These are phyloP conservation scores for Podarcis lilfordi DNA, from an alignment of 2,797 vertebrate species.

Conservation along the genomic window DNA sequence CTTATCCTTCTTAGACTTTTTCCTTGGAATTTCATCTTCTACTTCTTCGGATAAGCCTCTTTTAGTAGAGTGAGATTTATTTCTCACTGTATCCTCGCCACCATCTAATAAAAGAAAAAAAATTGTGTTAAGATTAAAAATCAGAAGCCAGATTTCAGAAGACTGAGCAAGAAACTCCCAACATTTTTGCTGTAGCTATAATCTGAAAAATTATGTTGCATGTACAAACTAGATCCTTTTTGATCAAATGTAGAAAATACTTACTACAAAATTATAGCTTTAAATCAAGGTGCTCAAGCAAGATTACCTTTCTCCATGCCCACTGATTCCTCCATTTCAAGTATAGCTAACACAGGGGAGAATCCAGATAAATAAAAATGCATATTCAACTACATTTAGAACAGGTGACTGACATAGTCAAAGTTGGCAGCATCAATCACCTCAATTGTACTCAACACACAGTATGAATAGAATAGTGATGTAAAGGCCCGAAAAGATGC, in stretches of 20 bases:
- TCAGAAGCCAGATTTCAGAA: background rate
- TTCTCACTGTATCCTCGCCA: slow-evolving; percentile 78
- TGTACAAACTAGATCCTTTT: background rate
- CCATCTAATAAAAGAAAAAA: slow-evolving; percentile 72
- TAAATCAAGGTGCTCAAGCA: background rate
- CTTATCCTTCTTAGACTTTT: slow-evolving; percentile 94
- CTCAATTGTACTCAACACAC: background rate
- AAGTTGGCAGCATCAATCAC: background rate
- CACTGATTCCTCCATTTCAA: background rate
- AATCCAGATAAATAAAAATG: background rate
- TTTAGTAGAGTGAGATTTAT: slow-evolving; percentile 76
- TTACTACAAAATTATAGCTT: background rate
- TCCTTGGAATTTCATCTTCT: slow-evolving; percentile 80
- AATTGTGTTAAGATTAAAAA: slow-evolving; percentile 35
- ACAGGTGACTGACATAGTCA: background rate
- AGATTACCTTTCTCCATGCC: background rate
- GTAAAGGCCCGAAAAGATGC: background rate
- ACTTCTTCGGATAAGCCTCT: slow-evolving; percentile 80
- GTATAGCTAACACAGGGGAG: too few relatives aligned
- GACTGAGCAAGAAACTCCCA: background rate
- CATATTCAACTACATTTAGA: background rate
- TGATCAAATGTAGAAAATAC: background rate
- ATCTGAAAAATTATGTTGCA: background rate
- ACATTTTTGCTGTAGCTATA: background rate
- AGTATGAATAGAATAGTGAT: background rate